phyloP scores from a whole-genome alignment of 2,888 invertebrate genomes.

The Leptura quadrifasciata region DNA sequence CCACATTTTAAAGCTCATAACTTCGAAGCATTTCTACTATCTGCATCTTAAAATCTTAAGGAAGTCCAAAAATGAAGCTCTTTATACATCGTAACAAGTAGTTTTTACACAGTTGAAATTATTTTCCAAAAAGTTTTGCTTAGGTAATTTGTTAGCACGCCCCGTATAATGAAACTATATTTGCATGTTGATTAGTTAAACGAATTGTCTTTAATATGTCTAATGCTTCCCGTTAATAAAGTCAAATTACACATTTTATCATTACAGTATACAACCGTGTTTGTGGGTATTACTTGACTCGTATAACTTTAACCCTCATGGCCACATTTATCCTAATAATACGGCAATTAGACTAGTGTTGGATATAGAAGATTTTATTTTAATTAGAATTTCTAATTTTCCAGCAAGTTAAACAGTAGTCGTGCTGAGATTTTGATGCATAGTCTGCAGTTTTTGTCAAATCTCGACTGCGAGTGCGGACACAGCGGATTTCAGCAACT shows the following conservation, averaged over 20 bases:
- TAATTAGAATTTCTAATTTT: constrained; percentile 63
- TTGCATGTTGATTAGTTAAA: neutral
- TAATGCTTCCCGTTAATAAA: neutral
- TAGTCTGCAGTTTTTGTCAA: constrained; percentile 62
- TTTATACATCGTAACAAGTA: no score
- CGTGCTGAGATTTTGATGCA: constrained; percentile 64
- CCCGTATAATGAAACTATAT: no score
- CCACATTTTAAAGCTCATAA: no score
- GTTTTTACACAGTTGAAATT: no score
- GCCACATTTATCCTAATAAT: constrained; percentile 43
- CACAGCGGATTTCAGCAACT: constrained; percentile 58
- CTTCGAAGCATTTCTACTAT: no score
- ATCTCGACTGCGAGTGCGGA: constrained; percentile 58
- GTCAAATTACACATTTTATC: constrained; percentile 11
- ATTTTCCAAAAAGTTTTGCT: no score
- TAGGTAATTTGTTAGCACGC: no score
- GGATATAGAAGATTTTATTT: constrained; percentile 58
- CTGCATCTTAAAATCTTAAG: no score
- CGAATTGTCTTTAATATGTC: neutral
- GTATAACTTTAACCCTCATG: constrained; percentile 20
- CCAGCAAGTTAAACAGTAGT: constrained; percentile 57
- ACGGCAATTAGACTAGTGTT: constrained; percentile 53
- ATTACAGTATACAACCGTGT: constrained; percentile 16
- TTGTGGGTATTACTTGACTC: constrained; percentile 28
- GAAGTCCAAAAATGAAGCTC: no score